A percentile compares a stretch with the other conserved stretches of the same genome.
phyloP scores from a whole-genome alignment of 2,797 vertebrate species.

The Poecile montanus region DNA sequence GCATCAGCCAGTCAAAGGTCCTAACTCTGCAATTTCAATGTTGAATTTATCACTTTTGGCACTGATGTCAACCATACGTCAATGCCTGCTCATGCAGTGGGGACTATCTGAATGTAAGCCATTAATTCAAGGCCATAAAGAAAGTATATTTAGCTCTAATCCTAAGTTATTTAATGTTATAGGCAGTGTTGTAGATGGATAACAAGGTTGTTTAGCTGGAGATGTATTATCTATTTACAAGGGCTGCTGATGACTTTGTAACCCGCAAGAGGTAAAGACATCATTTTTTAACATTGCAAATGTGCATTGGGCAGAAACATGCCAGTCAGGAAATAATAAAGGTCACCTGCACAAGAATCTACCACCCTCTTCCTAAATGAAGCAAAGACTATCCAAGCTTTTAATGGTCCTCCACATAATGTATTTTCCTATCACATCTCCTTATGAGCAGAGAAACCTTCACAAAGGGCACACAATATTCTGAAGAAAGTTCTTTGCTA shows the following conservation, averaged over 20 bases:
- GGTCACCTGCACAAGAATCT: neutral
- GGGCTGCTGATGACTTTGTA: neutral
- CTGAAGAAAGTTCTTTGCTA: neutral
- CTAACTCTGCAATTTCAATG: constrained; percentile 29
- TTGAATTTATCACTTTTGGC: constrained; percentile 57
- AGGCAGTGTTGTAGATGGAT: neutral
- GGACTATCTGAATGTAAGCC: neutral
- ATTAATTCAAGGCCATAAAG: constrained; percentile 45
- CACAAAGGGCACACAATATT: neutral
- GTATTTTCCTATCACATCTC: neutral
- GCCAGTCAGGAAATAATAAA: neutral
- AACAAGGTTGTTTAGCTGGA: constrained; percentile 14
- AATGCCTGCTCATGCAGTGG: neutral
- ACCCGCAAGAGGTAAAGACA: neutral
- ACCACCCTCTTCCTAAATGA: neutral
- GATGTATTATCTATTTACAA: constrained; percentile 27
- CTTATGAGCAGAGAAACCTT: neutral
- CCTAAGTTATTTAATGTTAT: constrained; percentile 31
- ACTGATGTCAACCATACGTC: constrained; percentile 31
- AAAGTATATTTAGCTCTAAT: constrained; percentile 28
- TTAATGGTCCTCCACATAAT: neutral
- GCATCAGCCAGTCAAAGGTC: constrained; percentile 42
- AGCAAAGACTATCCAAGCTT: neutral
- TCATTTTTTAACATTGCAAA: neutral
- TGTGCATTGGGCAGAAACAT: neutral